Evolutionary conservation across 2,113 vertebrate genomes (phyloP), one percentile per base, ranked within the genome.

Genomic region (Variabilichromis moorii): DNA sequence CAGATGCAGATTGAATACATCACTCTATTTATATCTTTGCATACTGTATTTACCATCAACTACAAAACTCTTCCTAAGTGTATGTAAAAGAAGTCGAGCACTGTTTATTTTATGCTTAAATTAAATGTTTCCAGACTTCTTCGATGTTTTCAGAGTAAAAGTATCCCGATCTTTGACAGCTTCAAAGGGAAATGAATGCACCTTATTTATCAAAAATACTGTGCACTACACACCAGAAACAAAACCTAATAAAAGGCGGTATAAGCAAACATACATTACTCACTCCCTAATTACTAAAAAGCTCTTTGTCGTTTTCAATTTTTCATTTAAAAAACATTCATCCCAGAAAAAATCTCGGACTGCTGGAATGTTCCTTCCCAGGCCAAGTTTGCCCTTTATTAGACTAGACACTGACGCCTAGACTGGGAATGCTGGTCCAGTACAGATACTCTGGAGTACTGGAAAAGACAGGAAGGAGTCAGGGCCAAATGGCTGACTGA

Each of bases 391-490:
- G 50, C 55, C 88, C 35, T 83, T 87, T 71, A 86, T 88, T 78
- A 89, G 33, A 76, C 85, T 12, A 24, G 50, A 82, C 16, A 4
- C 73, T 7, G 47, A 63, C 78, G 84, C 88, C 87, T 76, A 33
- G 71, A 88, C 82, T 87, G 78, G 84, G 79, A 88, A 33, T 42
- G 83, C 31, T 84, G 85, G 87, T 92, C 63, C 71, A 80, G 59
- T 35, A 13, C 35, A 42, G 61, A 80, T 83, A 87, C 73, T 87
- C 80, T 61, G 7, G 55, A 33, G 53, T 33, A 42, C 79, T 91
- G 83, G 83, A 59, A 92, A 88, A 89, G 54, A 87, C 88, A 90
- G 90, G 89, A 93, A 92, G 88, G 80, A 93, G 86, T 92, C 88
- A 87, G 86, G 31, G 76, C 87, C 85, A 91, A 84, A 89, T 81